These are phyloP conservation scores for Dryobota labecula DNA, from an alignment of 2,888 invertebrate genomes.

Conservation along the genomic window DNA sequence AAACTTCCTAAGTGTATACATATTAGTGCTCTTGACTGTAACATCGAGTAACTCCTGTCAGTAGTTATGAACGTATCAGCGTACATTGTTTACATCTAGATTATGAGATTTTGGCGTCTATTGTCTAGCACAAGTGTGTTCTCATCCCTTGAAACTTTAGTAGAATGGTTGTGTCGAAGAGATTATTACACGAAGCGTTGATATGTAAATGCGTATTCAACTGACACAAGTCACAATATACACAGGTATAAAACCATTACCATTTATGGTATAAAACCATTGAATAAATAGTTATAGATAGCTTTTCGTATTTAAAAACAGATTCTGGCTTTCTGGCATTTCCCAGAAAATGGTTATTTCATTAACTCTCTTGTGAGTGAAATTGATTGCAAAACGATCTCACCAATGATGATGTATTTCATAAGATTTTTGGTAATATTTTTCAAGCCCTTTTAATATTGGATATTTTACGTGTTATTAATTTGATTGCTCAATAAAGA, in stretches of 20 bases:
- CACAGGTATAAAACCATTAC: conserved; percentile 7
- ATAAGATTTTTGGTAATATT: neutral
- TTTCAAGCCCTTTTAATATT: neutral
- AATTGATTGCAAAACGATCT: neutral
- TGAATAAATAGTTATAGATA: neutral
- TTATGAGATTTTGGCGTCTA: conserved; percentile 57
- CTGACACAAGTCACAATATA: conserved; percentile 7
- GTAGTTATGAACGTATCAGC: conserved; percentile 52
- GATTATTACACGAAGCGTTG: conserved; percentile 33
- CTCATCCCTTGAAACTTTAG: conserved; percentile 64
- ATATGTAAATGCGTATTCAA: conserved; percentile 39
- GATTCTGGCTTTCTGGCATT: neutral
- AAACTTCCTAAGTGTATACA: neutral
- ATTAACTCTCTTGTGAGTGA: too few species aligned
- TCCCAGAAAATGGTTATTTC: too few species aligned
- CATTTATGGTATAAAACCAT: too few species aligned
- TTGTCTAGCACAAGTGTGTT: conserved; percentile 54
- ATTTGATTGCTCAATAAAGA: conserved; percentile 11
- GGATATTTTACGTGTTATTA: neutral
- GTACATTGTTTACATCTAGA: conserved; percentile 64
- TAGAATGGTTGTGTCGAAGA: conserved; percentile 51
- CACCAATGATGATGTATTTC: neutral
- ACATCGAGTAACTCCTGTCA: conserved; percentile 5
- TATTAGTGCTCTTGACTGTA: neutral
- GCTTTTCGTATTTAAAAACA: neutral